These are phyloP conservation scores for Pantala flavescens DNA, from an alignment of 1,140 invertebrate species.

Conservation along the genomic window DNA sequence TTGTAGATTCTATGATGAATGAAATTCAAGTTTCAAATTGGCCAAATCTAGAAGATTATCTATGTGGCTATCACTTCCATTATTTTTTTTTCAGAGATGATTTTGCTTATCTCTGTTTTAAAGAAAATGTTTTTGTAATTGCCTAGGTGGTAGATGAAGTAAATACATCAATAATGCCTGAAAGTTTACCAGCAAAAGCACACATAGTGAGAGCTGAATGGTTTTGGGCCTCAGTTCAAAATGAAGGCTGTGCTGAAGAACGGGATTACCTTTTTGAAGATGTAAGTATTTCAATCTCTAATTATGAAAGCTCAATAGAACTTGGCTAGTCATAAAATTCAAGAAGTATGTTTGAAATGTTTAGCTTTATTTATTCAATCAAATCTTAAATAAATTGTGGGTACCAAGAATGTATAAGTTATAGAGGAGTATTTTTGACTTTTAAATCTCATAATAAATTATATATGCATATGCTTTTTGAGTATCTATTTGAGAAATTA, in stretches of 20 bases:
- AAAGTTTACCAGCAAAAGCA: constrained; percentile 23
- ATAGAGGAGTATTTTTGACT: too few relatives aligned
- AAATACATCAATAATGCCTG: constrained; percentile 22
- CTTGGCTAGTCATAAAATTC: too few relatives aligned
- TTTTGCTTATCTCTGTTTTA: neutral
- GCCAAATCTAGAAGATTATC: too few relatives aligned
- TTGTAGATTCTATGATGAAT: too few relatives aligned
- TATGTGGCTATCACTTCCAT: too few relatives aligned
- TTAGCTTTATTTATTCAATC: neutral
- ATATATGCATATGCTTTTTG: neutral
- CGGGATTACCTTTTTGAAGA: constrained; percentile 76
- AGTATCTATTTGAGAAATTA: too few relatives aligned
- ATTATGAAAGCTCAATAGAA: neutral
- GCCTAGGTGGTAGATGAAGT: constrained; percentile 24
- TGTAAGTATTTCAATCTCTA: constrained; percentile 40
- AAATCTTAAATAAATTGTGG: too few relatives aligned
- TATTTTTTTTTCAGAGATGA: too few relatives aligned
- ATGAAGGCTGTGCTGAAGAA: constrained; percentile 84
- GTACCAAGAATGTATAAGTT: too few relatives aligned
- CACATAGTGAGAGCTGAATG: constrained; percentile 81
- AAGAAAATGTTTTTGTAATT: neutral
- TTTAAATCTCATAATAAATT: too few relatives aligned
- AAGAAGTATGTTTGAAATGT: neutral
- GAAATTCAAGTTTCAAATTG: too few relatives aligned
- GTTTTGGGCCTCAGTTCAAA: constrained; percentile 96